Evolutionary conservation across 2,113 vertebrate species (phyloP).

Genomic region (human): DNA sequence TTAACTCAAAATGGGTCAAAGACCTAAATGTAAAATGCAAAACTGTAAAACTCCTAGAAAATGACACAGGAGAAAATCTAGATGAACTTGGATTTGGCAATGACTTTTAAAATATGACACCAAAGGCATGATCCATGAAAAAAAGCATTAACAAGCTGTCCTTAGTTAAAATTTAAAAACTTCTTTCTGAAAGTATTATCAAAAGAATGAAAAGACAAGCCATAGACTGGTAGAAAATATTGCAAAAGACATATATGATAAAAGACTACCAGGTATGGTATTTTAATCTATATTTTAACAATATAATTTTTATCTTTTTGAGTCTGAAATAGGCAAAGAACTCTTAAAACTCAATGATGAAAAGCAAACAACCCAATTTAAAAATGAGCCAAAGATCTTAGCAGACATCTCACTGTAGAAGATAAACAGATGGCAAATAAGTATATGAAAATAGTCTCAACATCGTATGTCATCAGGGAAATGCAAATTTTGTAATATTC

Average conservation of each 20-base stretch:
- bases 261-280: not conserved
- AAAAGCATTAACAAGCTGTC: not conserved
- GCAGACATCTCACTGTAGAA: not conserved
- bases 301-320: not conserved
- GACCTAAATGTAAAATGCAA: not conserved
- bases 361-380: not conserved
- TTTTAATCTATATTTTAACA: too few relatives aligned
- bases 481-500: slow-evolving; percentile 1
- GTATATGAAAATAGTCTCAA: not conserved
- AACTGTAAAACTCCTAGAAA: not conserved
- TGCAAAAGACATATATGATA: not conserved
- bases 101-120: not conserved
- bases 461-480: not conserved
- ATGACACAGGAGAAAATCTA: not conserved
- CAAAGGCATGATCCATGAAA: not conserved
- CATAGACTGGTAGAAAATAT: not conserved
- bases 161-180: not conserved
- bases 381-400: not conserved
- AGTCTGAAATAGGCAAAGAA: not conserved
- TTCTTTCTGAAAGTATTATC: not conserved
- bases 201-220: not conserved
- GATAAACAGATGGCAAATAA: not conserved
- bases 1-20: not conserved
- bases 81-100: not conserved
- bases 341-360: not conserved